Percentiles rank a stretch among this genome's conserved stretches.
Conservation (phyloP, 2,797 vertebrate species). For the Ctenopoma kingsleyae region DNA sequence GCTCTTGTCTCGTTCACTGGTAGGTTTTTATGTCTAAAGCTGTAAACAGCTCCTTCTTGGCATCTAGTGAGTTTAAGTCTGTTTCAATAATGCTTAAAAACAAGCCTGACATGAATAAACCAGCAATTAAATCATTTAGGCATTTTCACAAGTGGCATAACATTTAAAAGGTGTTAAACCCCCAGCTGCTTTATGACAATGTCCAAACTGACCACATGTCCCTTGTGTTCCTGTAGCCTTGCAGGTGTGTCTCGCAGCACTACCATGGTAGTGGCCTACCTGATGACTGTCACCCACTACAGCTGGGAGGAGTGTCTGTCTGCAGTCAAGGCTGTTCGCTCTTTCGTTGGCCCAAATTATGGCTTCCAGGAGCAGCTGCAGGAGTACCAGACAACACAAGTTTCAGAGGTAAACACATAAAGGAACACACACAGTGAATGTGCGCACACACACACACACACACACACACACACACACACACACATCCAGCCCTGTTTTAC, state of each 20-base stretch:
- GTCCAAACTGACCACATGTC: neutral
- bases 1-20: conserved; percentile 92
- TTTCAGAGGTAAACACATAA: conserved; percentile 85
- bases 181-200: neutral
- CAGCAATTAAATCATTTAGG: neutral
- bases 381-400: conserved; percentile 87
- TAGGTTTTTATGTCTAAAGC: conserved; percentile 69
- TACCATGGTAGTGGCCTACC: conserved; percentile 91
- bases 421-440: conserved; percentile 2
- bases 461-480: neutral
- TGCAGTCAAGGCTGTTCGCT: conserved; percentile 87
- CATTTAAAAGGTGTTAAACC: neutral
- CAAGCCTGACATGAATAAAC: neutral
- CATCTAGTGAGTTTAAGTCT: neutral
- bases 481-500: neutral
- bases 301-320: conserved; percentile 90
- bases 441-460: neutral
- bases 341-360: conserved; percentile 89
- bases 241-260: conserved; percentile 92
- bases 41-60: conserved; percentile 8
- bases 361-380: conserved; percentile 93
- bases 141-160: neutral
- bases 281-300: conserved; percentile 91
- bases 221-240: conserved; percentile 78
- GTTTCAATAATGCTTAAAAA: neutral